These are phyloP conservation scores for Corticium candelabrum DNA, from an alignment of 37 sponge, comb jelly and placozoan species.

Conservation along the genomic window DNA sequence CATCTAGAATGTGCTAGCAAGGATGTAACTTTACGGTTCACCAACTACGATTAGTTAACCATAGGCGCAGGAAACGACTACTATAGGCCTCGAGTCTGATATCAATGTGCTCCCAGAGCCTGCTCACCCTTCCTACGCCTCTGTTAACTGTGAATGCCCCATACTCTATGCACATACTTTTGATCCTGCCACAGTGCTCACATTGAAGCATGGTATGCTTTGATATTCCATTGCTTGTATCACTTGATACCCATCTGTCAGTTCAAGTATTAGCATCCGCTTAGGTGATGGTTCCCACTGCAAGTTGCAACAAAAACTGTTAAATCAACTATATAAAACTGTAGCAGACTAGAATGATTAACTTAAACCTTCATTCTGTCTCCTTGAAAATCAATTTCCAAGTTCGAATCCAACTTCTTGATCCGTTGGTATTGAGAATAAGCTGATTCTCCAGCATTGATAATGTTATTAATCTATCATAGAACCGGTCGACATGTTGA, in stretches of 20 bases:
- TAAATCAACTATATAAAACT: too few relatives aligned
- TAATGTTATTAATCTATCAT: conserved; percentile 39
- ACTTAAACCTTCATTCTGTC: conserved; percentile 6
- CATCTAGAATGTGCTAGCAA: too few relatives aligned
- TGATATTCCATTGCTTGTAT: conserved; percentile 22
- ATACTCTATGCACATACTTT: neutral
- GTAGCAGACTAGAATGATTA: neutral
- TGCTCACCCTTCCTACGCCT: too few relatives aligned
- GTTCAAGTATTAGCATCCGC: conserved; percentile 7
- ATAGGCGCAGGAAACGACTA: too few relatives aligned
- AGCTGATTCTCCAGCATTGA: conserved; percentile 43
- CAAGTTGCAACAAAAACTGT: too few relatives aligned
- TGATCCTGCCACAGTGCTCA: neutral
- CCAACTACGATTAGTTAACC: too few relatives aligned
- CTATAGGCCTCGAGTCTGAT: too few relatives aligned
- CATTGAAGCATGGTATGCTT: neutral
- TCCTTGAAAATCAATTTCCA: neutral
- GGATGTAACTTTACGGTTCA: too few relatives aligned
- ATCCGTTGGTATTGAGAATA: conserved; percentile 47
- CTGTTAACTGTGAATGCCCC: too few relatives aligned
- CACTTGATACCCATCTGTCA: conserved; percentile 18
- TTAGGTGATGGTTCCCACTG: neutral
- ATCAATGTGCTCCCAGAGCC: too few relatives aligned
- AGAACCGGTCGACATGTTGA: neutral
- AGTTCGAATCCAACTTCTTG: conserved; percentile 31